Evolutionary conservation across 2,888 invertebrate species (phyloP), one percentile per base, ranked within the genome.

Genomic region (Macrophya annulata): DNA sequence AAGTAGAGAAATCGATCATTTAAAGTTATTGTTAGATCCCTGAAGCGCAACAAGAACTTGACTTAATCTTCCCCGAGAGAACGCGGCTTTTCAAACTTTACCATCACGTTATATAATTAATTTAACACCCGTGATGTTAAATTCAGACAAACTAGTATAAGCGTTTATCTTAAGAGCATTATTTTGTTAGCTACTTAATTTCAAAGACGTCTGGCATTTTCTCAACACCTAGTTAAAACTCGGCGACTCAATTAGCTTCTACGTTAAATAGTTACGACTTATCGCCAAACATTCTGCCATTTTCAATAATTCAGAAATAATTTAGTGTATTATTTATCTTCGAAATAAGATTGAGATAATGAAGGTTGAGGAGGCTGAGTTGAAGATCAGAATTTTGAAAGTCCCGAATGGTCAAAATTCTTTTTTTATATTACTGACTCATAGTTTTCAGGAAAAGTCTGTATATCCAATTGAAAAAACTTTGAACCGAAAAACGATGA

Each of bases 111-210:
- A 48, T 21, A 48, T 77, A 77, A 77, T 77, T 77, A 77, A 77
- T 77, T 77, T 55, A 15, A 17, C 37, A 77, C n/a, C 51, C 55
- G 55, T 77, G 31, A 6, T 74, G 45, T 6, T 77, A 25, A 55
- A 77, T 77, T 77, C 77, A 77, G 37, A 55, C 55, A 55, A 55
- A 77, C 55, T 55, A 77, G 77, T 77, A n/a, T 51, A 17, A 48
- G 48, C 77, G 77, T 77, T 48, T 31, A 77, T 77, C 55, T 77
- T 51, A 51, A 55, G 77, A 77, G 77, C 77, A 77, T 77, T 77
- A 51, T n/a, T 77, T 77, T 55, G 77, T 77, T 77, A 77, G 55
- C 25, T 31, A 51, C 51, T 77, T 77, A 77, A 77, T 77, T 77
- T 77, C 51, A 17, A 51, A 31, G 31, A 17, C 37, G 51, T 51